Base-by-base conservation (phyloP, 2,797 vertebrate genomes). In the Girardinus metallicus region DNA sequence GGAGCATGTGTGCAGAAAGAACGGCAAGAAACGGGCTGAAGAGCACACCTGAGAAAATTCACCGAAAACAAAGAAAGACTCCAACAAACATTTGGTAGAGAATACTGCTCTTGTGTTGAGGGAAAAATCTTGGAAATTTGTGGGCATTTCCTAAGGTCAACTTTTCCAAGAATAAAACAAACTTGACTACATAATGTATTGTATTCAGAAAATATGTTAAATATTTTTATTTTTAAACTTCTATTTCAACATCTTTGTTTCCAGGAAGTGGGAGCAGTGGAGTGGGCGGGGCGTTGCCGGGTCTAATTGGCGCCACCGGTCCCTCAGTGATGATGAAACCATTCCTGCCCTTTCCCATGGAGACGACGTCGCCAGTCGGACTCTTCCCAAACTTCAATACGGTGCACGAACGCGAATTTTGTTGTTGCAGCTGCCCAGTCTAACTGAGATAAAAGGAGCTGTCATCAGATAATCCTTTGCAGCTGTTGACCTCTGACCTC, bases 301-400 rank as follows among this genome's bases (percentile, higher is more conserved):
- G 97, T 72, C 94, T 99, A 83, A 96, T 98, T 36, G 86, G 91
- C 0, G 77, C 89, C 89, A 95, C 96, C 68, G 93, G 97, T 75
- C 95, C 97, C 66, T 95, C 97, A 11, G 93, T 98, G 91, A 96
- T 98, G 96, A 97, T 99, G 96, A 99, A 99, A 93, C 97, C 97
- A 1, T 98, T 98, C 92, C 92, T 99, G 95, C 91, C 97, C 46
- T 98, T 99, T 91, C 96, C 97, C 21, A 92, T 98, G 87, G 98
- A 99, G 89, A 96, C 94, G 34, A 94, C 95, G 73, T 96, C 97
- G 75, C 96, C 97, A 72, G 97, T 97, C 62, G 97, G 98, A 86
- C 97, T 99, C 89, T 99, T 99, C 91, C 97, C 98, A 93, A 99
- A 99, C 95, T 99, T 98, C 93, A 99, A 97, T 96, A 97, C 96